Base-by-base conservation (phyloP, 2,888 invertebrate genomes). In the Drosophila cognata region DNA sequence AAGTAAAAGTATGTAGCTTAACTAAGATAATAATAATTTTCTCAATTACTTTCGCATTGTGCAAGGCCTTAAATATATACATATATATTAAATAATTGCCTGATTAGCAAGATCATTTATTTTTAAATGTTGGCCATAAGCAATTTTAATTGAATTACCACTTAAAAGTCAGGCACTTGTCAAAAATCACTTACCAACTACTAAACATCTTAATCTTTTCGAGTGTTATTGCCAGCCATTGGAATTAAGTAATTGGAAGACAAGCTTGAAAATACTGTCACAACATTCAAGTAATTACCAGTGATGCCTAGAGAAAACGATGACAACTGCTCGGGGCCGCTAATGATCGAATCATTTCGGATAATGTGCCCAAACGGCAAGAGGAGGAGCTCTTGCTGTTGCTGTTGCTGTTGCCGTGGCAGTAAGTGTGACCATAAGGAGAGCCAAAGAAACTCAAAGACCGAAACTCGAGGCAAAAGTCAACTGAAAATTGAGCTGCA, bases 321-420 rank as follows among this genome's bases (percentile, higher is more conserved):
- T 71, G 63, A 66, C 66, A 65, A 67, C 84, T 75, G 64, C 71
- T 63, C 69, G 58, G 74, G 74, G 76, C 79, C 81, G 87, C 86
- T 90, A 89, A 90, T 90, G 89, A 89, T 88, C 82, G 79, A 85
- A 90, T 86, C 88, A 89, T 86, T 90, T 82, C 74, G 78, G 81
- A 84, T 83, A 90, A 90, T 89, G 86, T 80, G 79, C 76, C 81
- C 74, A 70, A 62, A 50, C 68, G 65, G 52, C 28, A 59, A 65
- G 68, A 62, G 69, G 68, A 59, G 61, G 28, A 43, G 46, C 50
- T 63, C 48, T 31, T 21, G 35, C 38, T 75, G 63, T 57, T 67
- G 68, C 62, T 60, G 72, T 56, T 74, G 41, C 38, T 70, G 63
- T 53, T 61, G 70, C 64, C 58, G 77, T 70, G 64, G 60, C 78